phyloP scores from a whole-genome alignment of 2,888 invertebrate genomes.

The Eupithecia inturbata region DNA sequence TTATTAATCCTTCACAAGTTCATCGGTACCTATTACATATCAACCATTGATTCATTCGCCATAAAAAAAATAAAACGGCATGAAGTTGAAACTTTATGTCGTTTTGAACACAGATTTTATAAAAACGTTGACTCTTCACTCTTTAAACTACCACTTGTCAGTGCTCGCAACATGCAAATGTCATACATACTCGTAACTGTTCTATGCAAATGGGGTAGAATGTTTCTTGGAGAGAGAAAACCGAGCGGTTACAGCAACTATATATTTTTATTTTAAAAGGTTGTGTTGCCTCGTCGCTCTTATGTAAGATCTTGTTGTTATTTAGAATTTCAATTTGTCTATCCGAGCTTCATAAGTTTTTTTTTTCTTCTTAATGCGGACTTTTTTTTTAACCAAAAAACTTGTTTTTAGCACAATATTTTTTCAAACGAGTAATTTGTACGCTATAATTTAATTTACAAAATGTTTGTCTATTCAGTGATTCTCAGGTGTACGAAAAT shows the following conservation, averaged over 20 bases:
- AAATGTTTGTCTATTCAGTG: neutral
- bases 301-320: conserved; percentile 8
- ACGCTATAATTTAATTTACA: neutral
- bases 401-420: neutral
- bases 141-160: neutral
- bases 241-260: conserved; percentile 2
- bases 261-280: conserved; percentile 20
- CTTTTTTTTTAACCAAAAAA: neutral
- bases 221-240: conserved; percentile 18
- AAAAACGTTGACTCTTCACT: neutral
- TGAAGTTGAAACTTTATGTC: neutral
- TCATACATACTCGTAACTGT: conserved; percentile 17
- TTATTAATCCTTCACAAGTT: too few relatives aligned
- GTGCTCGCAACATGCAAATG: conserved; percentile 17
- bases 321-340: neutral
- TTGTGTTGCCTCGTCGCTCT: conserved; percentile 16
- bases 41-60: neutral
- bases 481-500: neutral
- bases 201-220: conserved; percentile 17
- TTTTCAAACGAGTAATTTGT: neutral
- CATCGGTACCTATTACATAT: too few relatives aligned
- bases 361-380: neutral
- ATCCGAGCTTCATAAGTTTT: neutral
- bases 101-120: neutral
- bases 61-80: too few relatives aligned